phyloP scores from a whole-genome alignment of 2,113 vertebrate genomes.

The Carassius auratus region DNA sequence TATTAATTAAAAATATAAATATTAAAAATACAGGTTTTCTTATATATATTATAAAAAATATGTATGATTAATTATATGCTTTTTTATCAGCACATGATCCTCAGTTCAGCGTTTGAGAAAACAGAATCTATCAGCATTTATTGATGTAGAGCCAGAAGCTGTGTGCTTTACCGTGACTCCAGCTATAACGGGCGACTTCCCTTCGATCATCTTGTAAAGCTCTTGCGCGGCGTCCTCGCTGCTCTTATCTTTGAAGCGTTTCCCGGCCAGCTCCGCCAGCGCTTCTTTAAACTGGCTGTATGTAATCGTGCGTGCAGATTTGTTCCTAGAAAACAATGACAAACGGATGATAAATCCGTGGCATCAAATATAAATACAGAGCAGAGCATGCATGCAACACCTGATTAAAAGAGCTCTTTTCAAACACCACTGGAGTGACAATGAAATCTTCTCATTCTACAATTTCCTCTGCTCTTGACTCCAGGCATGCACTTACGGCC shows the following conservation, averaged over 20 bases:
- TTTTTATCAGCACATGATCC: too few species aligned
- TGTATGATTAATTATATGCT: too few species aligned
- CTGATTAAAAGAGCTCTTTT: background rate
- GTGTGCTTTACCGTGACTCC: constrained; percentile 87
- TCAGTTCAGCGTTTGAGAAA: background rate
- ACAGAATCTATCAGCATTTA: background rate
- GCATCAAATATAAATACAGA: constrained; percentile 3
- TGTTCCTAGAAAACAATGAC: constrained; percentile 79
- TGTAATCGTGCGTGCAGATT: constrained; percentile 88
- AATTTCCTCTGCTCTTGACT: too few species aligned
- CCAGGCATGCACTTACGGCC: too few species aligned
- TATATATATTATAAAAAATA: too few species aligned
- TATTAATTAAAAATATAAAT: too few species aligned
- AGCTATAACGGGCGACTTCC: constrained; percentile 85
- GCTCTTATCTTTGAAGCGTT: constrained; percentile 89
- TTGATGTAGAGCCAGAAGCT: background rate
- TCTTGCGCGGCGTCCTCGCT: constrained; percentile 87
- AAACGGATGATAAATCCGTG: background rate
- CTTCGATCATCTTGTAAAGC: constrained; percentile 89
- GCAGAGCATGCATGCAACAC: background rate
- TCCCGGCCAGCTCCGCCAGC: constrained; percentile 87
- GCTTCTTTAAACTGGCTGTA: constrained; percentile 91
- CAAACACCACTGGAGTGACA: too few species aligned
- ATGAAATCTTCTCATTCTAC: too few species aligned
- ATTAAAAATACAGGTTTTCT: too few species aligned